A percentile compares a stretch with the other conserved stretches of the same genome.
phyloP scores from a whole-genome alignment of 2,888 invertebrate genomes.

The Frankliniella intonsa region DNA sequence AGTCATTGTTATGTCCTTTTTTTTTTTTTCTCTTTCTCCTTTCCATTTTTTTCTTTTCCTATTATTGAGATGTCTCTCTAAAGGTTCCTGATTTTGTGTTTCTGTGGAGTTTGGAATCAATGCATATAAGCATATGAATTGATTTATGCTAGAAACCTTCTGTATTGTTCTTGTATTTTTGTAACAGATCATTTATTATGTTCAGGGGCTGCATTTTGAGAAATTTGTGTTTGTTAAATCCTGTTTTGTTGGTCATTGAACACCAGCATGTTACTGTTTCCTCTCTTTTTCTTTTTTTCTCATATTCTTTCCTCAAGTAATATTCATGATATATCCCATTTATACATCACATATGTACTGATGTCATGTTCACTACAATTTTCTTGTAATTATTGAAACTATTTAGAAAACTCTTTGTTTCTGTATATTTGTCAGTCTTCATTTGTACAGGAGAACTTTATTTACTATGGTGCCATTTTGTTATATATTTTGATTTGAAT shows the following conservation, averaged over 20 bases:
- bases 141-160: background rate
- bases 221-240: background rate
- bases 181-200: background rate
- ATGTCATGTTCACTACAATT: background rate
- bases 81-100: background rate
- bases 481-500: background rate
- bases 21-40: background rate
- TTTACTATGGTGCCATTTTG: background rate
- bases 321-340: background rate
- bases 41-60: background rate
- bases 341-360: background rate
- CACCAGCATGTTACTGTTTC: background rate
- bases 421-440: background rate
- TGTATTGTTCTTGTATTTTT: background rate
- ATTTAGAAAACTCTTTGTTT: background rate
- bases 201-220: background rate
- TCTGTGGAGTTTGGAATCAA: no score
- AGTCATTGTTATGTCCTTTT: background rate
- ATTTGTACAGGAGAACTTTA: background rate
- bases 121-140: background rate
- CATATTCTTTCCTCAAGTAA: background rate
- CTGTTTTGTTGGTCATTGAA: background rate
- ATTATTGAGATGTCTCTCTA: background rate
- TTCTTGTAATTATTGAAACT: background rate
- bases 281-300: background rate